Conservation (phyloP, 2,888 invertebrate species). For the Trichogramma evanescens region DNA sequence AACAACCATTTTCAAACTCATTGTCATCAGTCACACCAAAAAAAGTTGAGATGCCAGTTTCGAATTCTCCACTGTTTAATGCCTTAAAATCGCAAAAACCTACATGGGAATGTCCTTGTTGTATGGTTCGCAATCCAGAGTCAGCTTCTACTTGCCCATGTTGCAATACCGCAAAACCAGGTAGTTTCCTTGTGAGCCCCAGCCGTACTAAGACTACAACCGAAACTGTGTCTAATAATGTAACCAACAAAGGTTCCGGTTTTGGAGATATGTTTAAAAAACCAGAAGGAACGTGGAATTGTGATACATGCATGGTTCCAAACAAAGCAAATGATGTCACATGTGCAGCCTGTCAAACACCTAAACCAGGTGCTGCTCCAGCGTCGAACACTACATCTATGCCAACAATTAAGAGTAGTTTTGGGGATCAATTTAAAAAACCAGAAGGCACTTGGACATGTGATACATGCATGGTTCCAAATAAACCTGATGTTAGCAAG, state of each 20-base stretch:
- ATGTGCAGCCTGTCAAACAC: conserved; percentile 47
- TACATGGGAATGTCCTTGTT: conserved; percentile 61
- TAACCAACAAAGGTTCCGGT: conserved; percentile 16
- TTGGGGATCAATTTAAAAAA: conserved; percentile 44
- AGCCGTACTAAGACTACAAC: conserved; percentile 2
- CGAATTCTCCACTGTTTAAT: not conserved
- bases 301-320: conserved; percentile 53
- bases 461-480: conserved; percentile 52
- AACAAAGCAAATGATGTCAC: conserved; percentile 48
- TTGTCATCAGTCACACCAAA: too few relatives aligned
- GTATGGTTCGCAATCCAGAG: conserved; percentile 55
- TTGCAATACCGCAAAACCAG: conserved; percentile 49
- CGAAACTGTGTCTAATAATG: conserved; percentile 4
- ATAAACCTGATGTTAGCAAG: conserved; percentile 45
- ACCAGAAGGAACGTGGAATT: conserved; percentile 52
- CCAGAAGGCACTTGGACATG: conserved; percentile 55
- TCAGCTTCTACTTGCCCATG: conserved; percentile 51
- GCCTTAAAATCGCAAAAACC: conserved; percentile 43
- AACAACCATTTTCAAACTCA: not conserved
- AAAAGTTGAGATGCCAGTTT: not conserved
- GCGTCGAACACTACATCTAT: conserved; percentile 14
- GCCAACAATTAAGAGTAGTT: conserved; percentile 27
- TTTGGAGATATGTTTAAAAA: conserved; percentile 45
- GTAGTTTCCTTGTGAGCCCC: conserved; percentile 14
- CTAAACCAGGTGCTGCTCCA: conserved; percentile 10